A percentile compares a stretch with the other conserved stretches of the same genome.
Conservation (phyloP, 2,888 invertebrate species). For the Encarsia formosa region DNA sequence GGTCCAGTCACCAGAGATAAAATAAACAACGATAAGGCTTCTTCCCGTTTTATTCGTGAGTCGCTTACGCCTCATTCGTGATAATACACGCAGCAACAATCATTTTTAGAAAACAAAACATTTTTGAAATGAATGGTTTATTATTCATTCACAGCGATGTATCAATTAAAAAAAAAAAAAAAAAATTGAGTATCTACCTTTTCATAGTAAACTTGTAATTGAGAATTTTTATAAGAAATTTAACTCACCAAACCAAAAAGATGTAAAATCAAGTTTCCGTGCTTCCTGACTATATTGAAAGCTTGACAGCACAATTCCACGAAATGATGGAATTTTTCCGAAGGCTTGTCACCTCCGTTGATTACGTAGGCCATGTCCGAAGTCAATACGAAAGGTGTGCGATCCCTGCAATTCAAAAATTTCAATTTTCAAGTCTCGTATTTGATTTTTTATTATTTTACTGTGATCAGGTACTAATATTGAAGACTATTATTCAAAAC, state of each 20-base stretch:
- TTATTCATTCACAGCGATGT: no score
- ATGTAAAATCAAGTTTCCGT: slow-evolving; percentile 85
- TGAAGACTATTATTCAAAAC: no score
- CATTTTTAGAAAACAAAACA: no score
- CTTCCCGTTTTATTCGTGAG: slow-evolving; percentile 14
- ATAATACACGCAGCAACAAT: no score
- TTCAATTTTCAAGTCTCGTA: slow-evolving; percentile 2
- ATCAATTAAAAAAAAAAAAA: no score
- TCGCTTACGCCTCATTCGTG: no score
- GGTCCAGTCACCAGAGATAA: slow-evolving; percentile 22
- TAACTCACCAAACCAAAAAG: slow-evolving; percentile 79
- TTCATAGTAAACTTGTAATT: no score
- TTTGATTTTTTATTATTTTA: no score
- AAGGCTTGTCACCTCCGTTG: slow-evolving; percentile 90
- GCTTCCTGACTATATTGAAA: slow-evolving; percentile 89
- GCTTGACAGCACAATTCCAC: slow-evolving; percentile 98
- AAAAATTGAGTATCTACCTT: no score
- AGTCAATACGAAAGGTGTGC: slow-evolving; percentile 95
- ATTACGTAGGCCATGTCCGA: slow-evolving; percentile 99
- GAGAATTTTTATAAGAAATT: no score
- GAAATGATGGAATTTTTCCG: slow-evolving; percentile 92
- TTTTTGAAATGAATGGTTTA: no score
- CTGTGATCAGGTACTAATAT: no score
- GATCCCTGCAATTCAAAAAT: slow-evolving; percentile 65
- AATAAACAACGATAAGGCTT: slow-evolving; percentile 16